These are phyloP conservation scores for Odontesthes bonariensis DNA, from an alignment of 2,113 vertebrate species.

Conservation along the genomic window DNA sequence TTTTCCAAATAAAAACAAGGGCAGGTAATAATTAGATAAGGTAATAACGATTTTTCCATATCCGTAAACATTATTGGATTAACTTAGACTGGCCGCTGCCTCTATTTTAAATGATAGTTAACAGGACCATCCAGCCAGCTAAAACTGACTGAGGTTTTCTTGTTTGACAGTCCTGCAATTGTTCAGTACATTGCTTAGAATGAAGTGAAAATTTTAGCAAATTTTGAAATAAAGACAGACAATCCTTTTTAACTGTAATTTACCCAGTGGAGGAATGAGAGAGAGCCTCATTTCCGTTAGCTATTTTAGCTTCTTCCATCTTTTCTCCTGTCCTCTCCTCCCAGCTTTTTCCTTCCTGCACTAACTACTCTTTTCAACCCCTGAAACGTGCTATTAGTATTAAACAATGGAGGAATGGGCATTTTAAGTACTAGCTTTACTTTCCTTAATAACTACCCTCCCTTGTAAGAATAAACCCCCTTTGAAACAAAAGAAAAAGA, in stretches of 20 bases:
- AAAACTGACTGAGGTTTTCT: neutral
- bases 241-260: conserved; percentile 30
- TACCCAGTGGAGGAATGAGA: conserved; percentile 25
- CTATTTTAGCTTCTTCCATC: conserved; percentile 55
- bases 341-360: conserved; percentile 61
- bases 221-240: conserved; percentile 23
- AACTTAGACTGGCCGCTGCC: conserved; percentile 18
- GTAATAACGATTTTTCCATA: conserved; percentile 20
- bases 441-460: conserved; percentile 74
- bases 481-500: conserved; percentile 56
- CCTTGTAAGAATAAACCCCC: conserved; percentile 65
- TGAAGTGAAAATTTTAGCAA: conserved; percentile 11
- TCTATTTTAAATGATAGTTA: conserved; percentile 3
- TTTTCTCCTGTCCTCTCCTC: conserved; percentile 46
- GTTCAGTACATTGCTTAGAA: neutral
- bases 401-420: conserved; percentile 71
- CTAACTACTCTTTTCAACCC: conserved; percentile 62
- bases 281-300: conserved; percentile 35
- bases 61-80: conserved; percentile 31
- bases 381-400: conserved; percentile 76
- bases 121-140: neutral
- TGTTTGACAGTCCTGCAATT: neutral
- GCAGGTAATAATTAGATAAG: conserved; percentile 30
- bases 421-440: conserved; percentile 73
- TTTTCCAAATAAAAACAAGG: conserved; percentile 35